Evolutionary conservation across 2,113 vertebrate species (phyloP).

Genomic region (Nyctereutes procyonoides): DNA sequence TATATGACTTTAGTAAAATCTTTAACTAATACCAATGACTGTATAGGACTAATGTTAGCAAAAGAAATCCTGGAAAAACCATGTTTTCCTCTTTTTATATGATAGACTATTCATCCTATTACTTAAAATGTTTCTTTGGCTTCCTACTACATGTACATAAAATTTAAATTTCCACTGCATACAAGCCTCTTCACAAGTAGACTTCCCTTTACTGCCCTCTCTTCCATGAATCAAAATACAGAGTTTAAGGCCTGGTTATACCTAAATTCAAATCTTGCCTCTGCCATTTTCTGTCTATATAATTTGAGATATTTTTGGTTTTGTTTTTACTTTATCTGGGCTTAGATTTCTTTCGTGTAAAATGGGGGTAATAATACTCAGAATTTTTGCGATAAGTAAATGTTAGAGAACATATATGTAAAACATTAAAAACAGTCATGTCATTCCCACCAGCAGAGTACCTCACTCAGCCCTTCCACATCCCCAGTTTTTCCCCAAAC

Average conservation of each 20-base stretch:
- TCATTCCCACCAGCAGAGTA: background rate
- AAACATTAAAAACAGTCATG: background rate
- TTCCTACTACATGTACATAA: background rate
- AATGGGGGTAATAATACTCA: background rate
- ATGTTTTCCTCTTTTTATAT: background rate
- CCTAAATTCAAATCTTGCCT: background rate
- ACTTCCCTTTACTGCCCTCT: background rate
- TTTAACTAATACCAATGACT: conserved; percentile 26
- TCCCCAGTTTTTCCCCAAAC: background rate
- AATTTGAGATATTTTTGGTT: background rate
- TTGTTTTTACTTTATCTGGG: background rate
- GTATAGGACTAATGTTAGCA: background rate
- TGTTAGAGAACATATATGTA: background rate
- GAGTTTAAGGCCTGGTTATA: background rate
- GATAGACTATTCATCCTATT: background rate
- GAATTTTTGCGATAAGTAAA: conserved; percentile 8
- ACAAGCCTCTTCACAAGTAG: background rate
- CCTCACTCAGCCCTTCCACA: background rate
- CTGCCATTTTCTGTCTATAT: background rate
- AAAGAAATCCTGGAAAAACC: background rate
- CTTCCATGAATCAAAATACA: background rate
- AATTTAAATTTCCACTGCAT: background rate
- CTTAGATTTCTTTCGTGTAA: background rate
- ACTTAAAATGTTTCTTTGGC: background rate
- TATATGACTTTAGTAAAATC: conserved; percentile 2